phyloP scores from a whole-genome alignment of 2,888 invertebrate species.

The Meiosimyza platycephala region DNA sequence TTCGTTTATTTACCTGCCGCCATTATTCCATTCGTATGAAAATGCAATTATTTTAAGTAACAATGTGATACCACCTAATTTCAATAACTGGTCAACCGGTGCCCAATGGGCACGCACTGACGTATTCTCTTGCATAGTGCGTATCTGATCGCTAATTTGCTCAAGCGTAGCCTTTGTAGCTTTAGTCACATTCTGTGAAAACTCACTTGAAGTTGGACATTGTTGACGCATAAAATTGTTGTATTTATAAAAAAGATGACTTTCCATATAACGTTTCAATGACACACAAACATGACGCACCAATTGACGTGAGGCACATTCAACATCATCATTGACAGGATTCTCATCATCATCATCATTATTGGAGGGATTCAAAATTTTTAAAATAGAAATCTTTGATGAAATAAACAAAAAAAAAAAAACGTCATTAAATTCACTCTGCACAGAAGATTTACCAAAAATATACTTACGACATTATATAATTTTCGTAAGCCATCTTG shows the following conservation, averaged over 20 bases:
- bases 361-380: conserved; percentile 77
- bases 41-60: conserved; percentile 88
- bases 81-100: conserved; percentile 88
- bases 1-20: conserved; percentile 71
- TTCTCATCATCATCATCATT: conserved; percentile 73
- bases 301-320: conserved; percentile 89
- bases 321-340: conserved; percentile 83
- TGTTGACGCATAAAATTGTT: conserved; percentile 76
- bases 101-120: conserved; percentile 85
- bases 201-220: conserved; percentile 64
- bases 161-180: conserved; percentile 79
- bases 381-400: conserved; percentile 82
- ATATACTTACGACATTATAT: conserved; percentile 79
- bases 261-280: conserved; percentile 89
- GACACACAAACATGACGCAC: conserved; percentile 92
- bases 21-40: conserved; percentile 87
- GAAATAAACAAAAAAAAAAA: conserved; percentile 8
- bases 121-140: conserved; percentile 80
- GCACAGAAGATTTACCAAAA: not conserved
- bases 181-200: conserved; percentile 68
- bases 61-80: conserved; percentile 84
- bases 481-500: conserved; percentile 92
- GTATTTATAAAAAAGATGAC: conserved; percentile 85
- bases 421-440: not conserved
- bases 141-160: conserved; percentile 87